Evolutionary conservation across 2,113 vertebrate genomes (phyloP).

Genomic region (Copsychus sechellarum): DNA sequence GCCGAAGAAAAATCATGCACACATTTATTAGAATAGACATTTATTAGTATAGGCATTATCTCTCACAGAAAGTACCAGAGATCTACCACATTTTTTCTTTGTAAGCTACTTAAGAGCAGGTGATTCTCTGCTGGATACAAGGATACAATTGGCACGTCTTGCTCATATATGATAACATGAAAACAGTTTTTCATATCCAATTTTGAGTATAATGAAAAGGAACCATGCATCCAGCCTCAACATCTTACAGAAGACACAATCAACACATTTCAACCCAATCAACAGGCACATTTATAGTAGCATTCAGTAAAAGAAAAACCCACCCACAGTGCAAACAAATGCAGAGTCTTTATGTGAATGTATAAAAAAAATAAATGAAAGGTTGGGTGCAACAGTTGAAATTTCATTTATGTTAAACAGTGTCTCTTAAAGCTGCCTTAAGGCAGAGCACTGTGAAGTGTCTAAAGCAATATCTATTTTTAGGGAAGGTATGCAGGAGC

Average conservation of each 20-base stretch:
- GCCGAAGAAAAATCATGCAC: neutral
- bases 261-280: neutral
- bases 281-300: neutral
- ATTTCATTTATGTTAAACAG: neutral
- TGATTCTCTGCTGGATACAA: neutral
- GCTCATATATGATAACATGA: neutral
- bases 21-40: neutral
- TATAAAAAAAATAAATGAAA: neutral
- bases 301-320: neutral
- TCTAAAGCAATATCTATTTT: slow-evolving; percentile 18
- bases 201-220: neutral
- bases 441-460: neutral
- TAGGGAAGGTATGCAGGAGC: neutral
- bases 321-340: neutral
- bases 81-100: neutral
- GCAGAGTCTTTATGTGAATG: neutral
- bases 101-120: neutral
- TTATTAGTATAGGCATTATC: neutral
- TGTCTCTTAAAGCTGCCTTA: neutral
- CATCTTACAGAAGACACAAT: neutral
- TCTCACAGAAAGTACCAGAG: neutral
- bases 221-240: neutral
- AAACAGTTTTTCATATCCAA: neutral
- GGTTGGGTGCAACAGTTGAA: neutral
- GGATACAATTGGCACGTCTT: rapidly evolving